Evolutionary conservation across 2,113 vertebrate genomes (phyloP).

Genomic region (Baryphthengus martii): DNA sequence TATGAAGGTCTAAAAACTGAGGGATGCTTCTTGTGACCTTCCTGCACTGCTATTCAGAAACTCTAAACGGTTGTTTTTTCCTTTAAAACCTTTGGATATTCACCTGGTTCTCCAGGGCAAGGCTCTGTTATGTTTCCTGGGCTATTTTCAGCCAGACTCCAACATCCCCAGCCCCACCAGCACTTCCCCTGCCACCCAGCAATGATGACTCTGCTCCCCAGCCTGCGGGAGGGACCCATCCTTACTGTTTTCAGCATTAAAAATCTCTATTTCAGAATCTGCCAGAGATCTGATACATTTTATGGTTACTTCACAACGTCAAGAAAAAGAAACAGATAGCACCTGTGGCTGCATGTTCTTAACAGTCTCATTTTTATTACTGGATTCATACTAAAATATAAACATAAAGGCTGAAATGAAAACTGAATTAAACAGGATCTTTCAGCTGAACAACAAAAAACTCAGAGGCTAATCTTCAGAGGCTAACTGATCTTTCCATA

Average conservation of each 20-base stretch:
- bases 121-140: background rate
- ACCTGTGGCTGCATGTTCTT: background rate
- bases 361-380: background rate
- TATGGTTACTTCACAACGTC: background rate
- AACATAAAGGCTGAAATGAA: background rate
- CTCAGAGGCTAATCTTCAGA: background rate
- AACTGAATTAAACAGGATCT: background rate
- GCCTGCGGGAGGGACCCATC: background rate
- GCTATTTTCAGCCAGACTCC: background rate
- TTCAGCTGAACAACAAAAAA: background rate
- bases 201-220: accelerated
- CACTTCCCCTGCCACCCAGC: background rate
- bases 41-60: background rate
- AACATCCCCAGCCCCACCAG: background rate
- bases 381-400: background rate
- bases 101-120: background rate
- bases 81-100: background rate
- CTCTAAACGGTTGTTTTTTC: background rate
- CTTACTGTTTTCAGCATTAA: background rate
- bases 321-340: background rate
- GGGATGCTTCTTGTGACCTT: background rate
- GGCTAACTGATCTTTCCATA: background rate
- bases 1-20: background rate
- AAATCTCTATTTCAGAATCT: background rate
- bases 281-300: background rate